Evolutionary conservation across 2,797 vertebrate species (phyloP).

Genomic region (Melanotaenia trifasciata): DNA sequence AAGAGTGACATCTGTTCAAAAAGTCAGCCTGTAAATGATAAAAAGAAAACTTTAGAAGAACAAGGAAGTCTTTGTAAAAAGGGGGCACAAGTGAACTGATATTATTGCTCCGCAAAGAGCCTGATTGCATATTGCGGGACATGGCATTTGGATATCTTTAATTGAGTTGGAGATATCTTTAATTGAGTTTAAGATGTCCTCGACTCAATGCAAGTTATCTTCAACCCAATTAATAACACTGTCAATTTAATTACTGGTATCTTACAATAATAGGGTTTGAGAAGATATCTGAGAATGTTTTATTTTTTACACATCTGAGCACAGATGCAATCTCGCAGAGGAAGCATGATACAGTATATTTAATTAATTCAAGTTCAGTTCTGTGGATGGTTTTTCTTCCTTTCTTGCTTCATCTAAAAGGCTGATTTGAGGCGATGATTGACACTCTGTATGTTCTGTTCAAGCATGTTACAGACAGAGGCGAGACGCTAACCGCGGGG

Average conservation of each 20-base stretch:
- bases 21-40: constrained; percentile 77
- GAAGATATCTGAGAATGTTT: constrained; percentile 83
- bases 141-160: constrained; percentile 87
- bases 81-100: constrained; percentile 76
- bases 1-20: constrained; percentile 76
- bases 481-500: constrained; percentile 66
- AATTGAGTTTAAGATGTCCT: constrained; percentile 88
- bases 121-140: constrained; percentile 81
- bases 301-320: constrained; percentile 85
- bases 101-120: constrained; percentile 75
- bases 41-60: constrained; percentile 78
- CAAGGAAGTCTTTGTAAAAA: constrained; percentile 75
- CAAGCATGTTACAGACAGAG: constrained; percentile 75
- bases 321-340: constrained; percentile 82
- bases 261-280: constrained; percentile 85
- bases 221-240: constrained; percentile 87
- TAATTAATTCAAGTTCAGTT: constrained; percentile 84
- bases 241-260: constrained; percentile 89
- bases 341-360: constrained; percentile 81
- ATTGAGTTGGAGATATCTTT: constrained; percentile 88
- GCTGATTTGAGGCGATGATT: constrained; percentile 76
- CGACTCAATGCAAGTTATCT: constrained; percentile 87
- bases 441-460: constrained; percentile 75
- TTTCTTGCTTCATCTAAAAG: constrained; percentile 72
- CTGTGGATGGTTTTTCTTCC: constrained; percentile 65